Conservation (phyloP, 2,888 invertebrate genomes). For the Leptogaster cylindrica region DNA sequence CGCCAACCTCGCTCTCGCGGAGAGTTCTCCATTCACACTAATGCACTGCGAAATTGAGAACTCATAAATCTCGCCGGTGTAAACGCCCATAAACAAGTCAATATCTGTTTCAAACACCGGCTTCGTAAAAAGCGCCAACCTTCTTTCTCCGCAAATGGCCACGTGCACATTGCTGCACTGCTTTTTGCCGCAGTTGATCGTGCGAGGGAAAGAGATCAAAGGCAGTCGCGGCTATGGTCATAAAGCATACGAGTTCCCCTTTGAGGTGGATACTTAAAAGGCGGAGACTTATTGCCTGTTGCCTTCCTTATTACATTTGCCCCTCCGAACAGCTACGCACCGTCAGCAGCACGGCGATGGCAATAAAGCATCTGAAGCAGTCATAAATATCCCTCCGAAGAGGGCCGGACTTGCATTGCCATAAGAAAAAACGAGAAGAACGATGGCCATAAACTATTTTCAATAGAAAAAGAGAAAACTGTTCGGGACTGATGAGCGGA, state of each 20-base stretch:
- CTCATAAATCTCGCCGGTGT: slow-evolving; percentile 54
- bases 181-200: background rate
- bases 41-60: slow-evolving; percentile 38
- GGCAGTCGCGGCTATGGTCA: background rate
- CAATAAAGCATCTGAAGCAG: slow-evolving; percentile 61
- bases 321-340: slow-evolving; percentile 41
- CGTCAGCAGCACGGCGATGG: slow-evolving; percentile 44
- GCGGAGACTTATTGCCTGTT: slow-evolving; percentile 55
- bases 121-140: slow-evolving; percentile 3
- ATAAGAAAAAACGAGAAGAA: slow-evolving; percentile 48
- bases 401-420: slow-evolving; percentile 51
- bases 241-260: slow-evolving; percentile 38
- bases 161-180: slow-evolving; percentile 3
- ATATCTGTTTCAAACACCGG: slow-evolving; percentile 46
- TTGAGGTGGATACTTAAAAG: slow-evolving; percentile 50
- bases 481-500: slow-evolving; percentile 22
- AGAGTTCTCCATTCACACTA: slow-evolving; percentile 32
- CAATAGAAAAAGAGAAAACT: slow-evolving; percentile 38
- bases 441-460: slow-evolving; percentile 44
- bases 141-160: slow-evolving; percentile 10
- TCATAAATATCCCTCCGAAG: slow-evolving; percentile 60
- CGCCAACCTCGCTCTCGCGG: background rate
- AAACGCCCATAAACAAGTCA: slow-evolving; percentile 61
- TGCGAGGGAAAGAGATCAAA: background rate
- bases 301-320: slow-evolving; percentile 46